Evolutionary conservation across 1,140 invertebrate genomes (phyloP), one percentile per base, ranked within the genome.

Genomic region (Drosophila murphyi): DNA sequence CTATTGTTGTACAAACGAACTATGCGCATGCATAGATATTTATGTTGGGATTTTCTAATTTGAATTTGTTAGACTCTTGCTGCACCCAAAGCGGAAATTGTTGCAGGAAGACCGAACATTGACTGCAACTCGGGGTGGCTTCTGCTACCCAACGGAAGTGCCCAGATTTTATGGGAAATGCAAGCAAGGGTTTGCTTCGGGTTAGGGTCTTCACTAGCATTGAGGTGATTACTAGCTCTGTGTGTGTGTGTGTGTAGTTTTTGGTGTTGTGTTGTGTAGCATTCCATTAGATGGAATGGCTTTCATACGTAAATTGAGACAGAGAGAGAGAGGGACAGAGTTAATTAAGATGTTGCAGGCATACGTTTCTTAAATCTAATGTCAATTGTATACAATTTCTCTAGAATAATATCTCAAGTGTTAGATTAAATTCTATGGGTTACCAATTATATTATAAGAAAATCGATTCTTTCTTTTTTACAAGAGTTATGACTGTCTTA

Each of bases 11-110:
- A 73, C 55, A 75, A 45, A 78, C 43, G 78, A 80, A 88, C 83
- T 86, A 82, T 70, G 72, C 64, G 78, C 87, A 80, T 89, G 86
- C 80, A 78, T 80, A 89, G 85, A 80, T 80, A 89, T 89, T 89
- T 88, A 89, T 89, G 85, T 70, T 81, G 61, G 69, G 80, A 89
- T 89, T 89, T 89, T 89, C 85, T 89, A 89, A 89, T 89, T 89
- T 89, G 85, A 89, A 89, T 89, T 89, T 89, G 86, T 85, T 82
- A 65, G 71, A 77, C 69, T 82, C 10, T 80, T 67, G 74, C 61
- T 78, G 79, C 70, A 87, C 79, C 76, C 82, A 72, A 82, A 83
- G 85, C 83, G 83, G 83, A 88, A 88, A 88, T 88, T 88, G 83
- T 89, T 89, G 83, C 83, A 88, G 85, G 80, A 88, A 88, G 77